Evolutionary conservation across 2,888 invertebrate species (phyloP), one percentile per base, ranked within the genome.

Genomic region (Sturmia bella): DNA sequence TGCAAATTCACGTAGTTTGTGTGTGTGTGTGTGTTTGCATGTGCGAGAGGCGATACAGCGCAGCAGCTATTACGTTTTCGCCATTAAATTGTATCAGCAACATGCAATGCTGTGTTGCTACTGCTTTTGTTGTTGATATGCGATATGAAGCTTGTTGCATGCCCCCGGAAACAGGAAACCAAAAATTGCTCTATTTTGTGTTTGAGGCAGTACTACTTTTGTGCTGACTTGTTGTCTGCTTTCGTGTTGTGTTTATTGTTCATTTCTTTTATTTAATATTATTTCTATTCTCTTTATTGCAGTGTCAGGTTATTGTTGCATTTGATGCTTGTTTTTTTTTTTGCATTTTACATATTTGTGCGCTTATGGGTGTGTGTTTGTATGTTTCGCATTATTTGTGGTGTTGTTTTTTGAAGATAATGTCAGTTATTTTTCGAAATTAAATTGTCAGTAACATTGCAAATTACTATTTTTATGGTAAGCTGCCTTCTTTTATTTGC

Each of bases 81-180:
- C 32, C 57, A 52, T 68, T 37, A 54, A 45, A 32, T 69, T 63
- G 21, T 57, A 78, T 66, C 64, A 78, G 66, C 57, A 57, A 66
- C 72, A 66, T 77, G 54, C 48, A 78, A 43, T 57, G 56, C 52
- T 78, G 32, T 72, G 19, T 43, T 63, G 15, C 21, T 54, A 54
- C 32, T 54, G 43, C 21, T 32, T 27, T 41, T 66, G 66, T 66
- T 75, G 75, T 54, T 76, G 68, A 64, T 74, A 56, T 76, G 57
- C 45, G 43, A 78, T 74, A 74, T 54, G 69, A 68, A 74, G 77
- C 80, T 78, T 81, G 83, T 83, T 83, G 83, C 81, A 63, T 69
- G 77, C 73, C 69, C 74, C 77, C 85, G 84, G 85, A 84, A 85
- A 84, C 80, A 84, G 85, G 85, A 85, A 85, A 84, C 85, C 85